phyloP scores from a whole-genome alignment of 1,140 invertebrate species.

The Bombus consobrinus region DNA sequence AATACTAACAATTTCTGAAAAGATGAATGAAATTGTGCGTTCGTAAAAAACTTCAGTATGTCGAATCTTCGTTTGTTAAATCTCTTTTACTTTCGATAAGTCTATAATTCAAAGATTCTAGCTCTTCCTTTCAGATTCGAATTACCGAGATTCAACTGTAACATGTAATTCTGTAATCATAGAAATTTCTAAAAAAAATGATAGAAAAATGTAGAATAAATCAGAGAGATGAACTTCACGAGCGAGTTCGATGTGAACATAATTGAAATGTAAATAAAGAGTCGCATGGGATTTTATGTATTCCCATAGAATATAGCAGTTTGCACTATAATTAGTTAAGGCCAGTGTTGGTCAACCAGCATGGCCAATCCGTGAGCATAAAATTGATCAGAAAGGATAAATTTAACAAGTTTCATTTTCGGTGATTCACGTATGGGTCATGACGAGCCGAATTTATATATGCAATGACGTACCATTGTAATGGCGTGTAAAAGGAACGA shows the following conservation, averaged over 20 bases:
- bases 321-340: slow-evolving; percentile 45
- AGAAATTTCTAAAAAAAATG: background rate
- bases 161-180: too few relatives aligned
- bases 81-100: too few relatives aligned
- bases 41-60: too few relatives aligned
- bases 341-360: background rate
- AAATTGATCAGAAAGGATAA: background rate
- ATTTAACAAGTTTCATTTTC: background rate
- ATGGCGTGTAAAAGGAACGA: background rate
- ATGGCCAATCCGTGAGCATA: background rate
- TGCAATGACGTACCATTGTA: background rate
- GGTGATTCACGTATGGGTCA: background rate
- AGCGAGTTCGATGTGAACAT: background rate
- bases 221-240: background rate
- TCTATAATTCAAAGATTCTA: too few relatives aligned
- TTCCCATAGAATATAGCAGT: too few relatives aligned
- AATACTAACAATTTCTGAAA: too few relatives aligned
- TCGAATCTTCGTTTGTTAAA: too few relatives aligned
- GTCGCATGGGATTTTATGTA: too few relatives aligned
- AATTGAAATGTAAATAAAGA: slow-evolving; percentile 55
- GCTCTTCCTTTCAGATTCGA: too few relatives aligned
- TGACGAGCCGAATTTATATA: background rate
- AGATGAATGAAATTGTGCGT: too few relatives aligned
- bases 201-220: background rate
- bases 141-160: too few relatives aligned